Evolutionary conservation across 2,888 invertebrate genomes (phyloP), one percentile per base, ranked within the genome.

Genomic region (Eugnorisma glareosa): DNA sequence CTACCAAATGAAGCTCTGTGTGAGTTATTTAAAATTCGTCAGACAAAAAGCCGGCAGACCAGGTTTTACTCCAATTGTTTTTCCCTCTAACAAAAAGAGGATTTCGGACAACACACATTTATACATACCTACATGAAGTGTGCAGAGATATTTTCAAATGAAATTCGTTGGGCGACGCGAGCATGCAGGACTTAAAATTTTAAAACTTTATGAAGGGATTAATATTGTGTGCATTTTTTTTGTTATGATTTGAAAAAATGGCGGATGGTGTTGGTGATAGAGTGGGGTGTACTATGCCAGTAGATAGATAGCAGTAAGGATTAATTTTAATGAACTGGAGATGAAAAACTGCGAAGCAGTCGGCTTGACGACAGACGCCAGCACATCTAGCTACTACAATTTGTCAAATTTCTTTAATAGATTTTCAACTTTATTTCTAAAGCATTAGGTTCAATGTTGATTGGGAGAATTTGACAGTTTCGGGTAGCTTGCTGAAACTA

Each of bases 21-120:
- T n/a, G 28, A 70, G 67, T 73, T 84, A 73, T 51, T 18, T 45
- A 43, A 35, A 67, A 73, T 24, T 45, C 31, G 37, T 69, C 57
- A 63, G 48, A 43, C 40, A 80, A 80, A 71, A 69, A n/a, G 21
- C 67, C 6, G 31, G 24, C 40, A 21, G 4, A 15, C n/a, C 43
- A 67, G 48, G 57, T 48, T 70, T 63, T 7, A 57, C 57, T 80
- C 28, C 71, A 81, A 84, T 84, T 84, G 78, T 84, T 76, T 77
- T 78, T 28, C 18, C 31, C 40, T 63, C 70, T 48, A 73, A 81
- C 81, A 84, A 87, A 77, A 70, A 81, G 81, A 79, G 57, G 48
- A 59, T 71, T 68, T 54, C 75, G 10, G 54, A 31, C n/a, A 35
- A 72, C 48, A 57, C 24, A 37, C 48, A 76, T n/a, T 8, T n/a